Evolutionary conservation across 2,797 vertebrate genomes (phyloP), one percentile per base, ranked within the genome.

Genomic region (Propithecus perrieri): DNA sequence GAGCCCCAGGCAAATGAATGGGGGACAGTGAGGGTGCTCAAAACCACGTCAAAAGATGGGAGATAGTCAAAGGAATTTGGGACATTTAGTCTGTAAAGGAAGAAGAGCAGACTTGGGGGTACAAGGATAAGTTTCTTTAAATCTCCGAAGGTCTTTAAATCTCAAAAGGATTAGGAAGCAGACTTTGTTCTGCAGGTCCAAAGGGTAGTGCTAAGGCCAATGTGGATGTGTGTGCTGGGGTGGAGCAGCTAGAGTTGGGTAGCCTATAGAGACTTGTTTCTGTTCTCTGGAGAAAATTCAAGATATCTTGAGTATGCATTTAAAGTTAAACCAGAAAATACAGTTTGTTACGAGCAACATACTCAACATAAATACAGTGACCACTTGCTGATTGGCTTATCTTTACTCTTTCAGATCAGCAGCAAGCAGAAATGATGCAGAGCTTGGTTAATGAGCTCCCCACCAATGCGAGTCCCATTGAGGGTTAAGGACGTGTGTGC

Each of bases 251-350:
- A 71, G 41, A 76, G 8, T 15, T 59, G 41, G 38, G 53, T 18
- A 89, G 61, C 20, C 30, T 71, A 50, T 55, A 48, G 22, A 74
- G 48, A 91, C n/a, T 67, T 46, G 43, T 72, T 94, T 91, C 17
- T 84, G 41, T 38, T 80, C 30, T 83, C 38, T 74, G 43, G 18
- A 84, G 81, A 88, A 87, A 87, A 57, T 43, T 18, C 41, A 61
- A 35, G 24, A 17, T 38, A 57, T 84, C 57, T 76, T 48, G 15
- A 38, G 13, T 26, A 72, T 80, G 4, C 65, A 48, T 57, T 89
- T 95, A 41, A 89, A 79, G 33, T 92, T 50, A 94, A 84, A 67
- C 41, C 48, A 74, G 26, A 84, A 95, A 93, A 89, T 57, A 57
- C 2, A 85, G 7, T n/a, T 86, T 84, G 20, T 79, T 76, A 33